phyloP scores from a whole-genome alignment of 2,888 invertebrate species.

The Epirrita christyi region DNA sequence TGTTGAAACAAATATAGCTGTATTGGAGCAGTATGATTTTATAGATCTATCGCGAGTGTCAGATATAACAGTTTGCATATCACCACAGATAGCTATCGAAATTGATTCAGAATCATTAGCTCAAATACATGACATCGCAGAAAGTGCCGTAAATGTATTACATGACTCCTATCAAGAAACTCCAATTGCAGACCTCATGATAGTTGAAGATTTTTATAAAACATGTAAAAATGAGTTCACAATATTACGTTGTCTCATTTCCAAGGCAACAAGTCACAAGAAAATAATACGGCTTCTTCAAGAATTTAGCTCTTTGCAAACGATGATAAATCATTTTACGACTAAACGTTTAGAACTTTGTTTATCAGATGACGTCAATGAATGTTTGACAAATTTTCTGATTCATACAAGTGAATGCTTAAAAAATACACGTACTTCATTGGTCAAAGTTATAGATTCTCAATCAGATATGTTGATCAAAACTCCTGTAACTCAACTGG shows the following conservation, averaged over 20 bases:
- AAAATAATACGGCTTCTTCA: conserved; percentile 68
- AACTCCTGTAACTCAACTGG: conserved; percentile 52
- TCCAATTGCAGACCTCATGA: conserved; percentile 56
- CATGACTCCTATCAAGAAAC: conserved; percentile 57
- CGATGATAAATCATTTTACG: conserved; percentile 58
- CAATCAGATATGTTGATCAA: conserved; percentile 59
- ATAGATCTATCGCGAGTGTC: conserved; percentile 64
- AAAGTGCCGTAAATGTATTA: conserved; percentile 59
- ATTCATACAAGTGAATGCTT: conserved; percentile 58
- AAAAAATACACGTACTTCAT: conserved; percentile 50
- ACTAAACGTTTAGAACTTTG: conserved; percentile 45
- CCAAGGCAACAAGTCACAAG: conserved; percentile 62
- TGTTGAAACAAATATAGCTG: conserved; percentile 67
- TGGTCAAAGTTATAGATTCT: conserved; percentile 58
- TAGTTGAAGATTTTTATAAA: conserved; percentile 65
- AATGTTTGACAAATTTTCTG: conserved; percentile 54
- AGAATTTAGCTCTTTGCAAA: conserved; percentile 60
- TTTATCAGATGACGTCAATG: conserved; percentile 53
- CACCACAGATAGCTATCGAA: conserved; percentile 57
- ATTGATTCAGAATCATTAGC: conserved; percentile 59
- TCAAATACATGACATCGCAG: conserved; percentile 60
- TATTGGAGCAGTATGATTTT: conserved; percentile 68
- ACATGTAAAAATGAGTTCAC: conserved; percentile 66
- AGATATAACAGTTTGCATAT: conserved; percentile 52
- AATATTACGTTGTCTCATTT: conserved; percentile 59